Base-by-base conservation (phyloP, 2,888 invertebrate genomes). In the Tubiluchus corallicola region DNA sequence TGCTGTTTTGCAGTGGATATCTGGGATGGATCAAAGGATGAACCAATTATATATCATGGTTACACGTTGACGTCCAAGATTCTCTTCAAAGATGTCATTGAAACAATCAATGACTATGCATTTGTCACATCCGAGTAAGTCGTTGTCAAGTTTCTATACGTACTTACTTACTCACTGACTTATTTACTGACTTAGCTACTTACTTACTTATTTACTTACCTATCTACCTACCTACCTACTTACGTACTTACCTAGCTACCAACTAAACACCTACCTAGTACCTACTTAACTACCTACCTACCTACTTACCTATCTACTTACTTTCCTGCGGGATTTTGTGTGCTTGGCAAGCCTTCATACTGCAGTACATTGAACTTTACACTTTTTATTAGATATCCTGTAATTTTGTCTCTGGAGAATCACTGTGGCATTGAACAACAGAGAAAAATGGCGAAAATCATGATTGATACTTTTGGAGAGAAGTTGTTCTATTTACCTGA, bases 1-100 rank as follows among this genome's bases (percentile, higher is more conserved):
- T 44, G 13, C 44, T 21, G 45, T 45, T 13, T 56, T 62, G 40
- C 57, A 74, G 74, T 75, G 61, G 74, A 74, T 55, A 65, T 71
- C 43, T 75, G 74, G 70, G 69, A 71, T 53, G 74, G 74, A 15
- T 66, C 66, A 3, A 64, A 66, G 21, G 66, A 61, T n/a, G 66
- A 68, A 43, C 74, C 74, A 3, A 64, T 73, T 20, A 68, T 74
- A 47, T 73, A 71, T 51, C 74, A 74, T 54, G 70, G 71, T 18
- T 60, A 67, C 52, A 70, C 70, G 1, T 54, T 71, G 17, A 69
- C 70, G 1, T 56, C 65, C 16, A 65, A 65, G 49, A 62, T 67
- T 37, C 53, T 61, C n/a, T 60, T 68, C 41, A 57, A 57, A 42
- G 68, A 69, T 50, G 63, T 69, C 15, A 51, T 69, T 2, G 64